These are phyloP conservation scores for Buceros bicornis DNA, from an alignment of 2,797 vertebrate genomes.

Conservation along the genomic window DNA sequence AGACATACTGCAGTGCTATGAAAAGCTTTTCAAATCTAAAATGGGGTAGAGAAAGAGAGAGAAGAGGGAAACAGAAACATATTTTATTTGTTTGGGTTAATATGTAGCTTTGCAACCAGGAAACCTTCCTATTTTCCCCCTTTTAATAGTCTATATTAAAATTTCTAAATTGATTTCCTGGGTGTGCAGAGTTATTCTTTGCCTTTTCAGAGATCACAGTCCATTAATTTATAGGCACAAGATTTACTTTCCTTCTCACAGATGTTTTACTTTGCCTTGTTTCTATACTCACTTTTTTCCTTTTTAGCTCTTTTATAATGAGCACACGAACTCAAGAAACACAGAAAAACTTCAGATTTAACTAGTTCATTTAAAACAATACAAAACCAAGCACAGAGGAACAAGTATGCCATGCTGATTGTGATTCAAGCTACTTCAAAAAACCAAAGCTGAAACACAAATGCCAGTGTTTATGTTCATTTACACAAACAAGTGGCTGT, in stretches of 20 bases:
- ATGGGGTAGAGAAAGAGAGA: neutral
- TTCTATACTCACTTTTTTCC: neutral
- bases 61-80: neutral
- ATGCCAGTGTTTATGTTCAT: neutral
- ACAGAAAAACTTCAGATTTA: neutral
- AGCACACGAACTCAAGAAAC: neutral
- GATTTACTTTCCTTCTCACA: neutral
- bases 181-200: neutral
- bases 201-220: neutral
- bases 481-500: neutral
- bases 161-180: neutral
- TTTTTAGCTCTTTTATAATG: neutral
- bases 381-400: neutral
- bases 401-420: neutral
- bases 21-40: neutral
- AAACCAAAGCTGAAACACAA: neutral
- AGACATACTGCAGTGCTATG: neutral
- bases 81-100: neutral
- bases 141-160: neutral
- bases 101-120: neutral
- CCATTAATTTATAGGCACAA: neutral
- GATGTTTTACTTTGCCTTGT: neutral
- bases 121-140: neutral
- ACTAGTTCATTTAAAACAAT: neutral
- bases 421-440: neutral